Base-by-base conservation (phyloP, 2,888 invertebrate species). In the Watsonalla cultraria region DNA sequence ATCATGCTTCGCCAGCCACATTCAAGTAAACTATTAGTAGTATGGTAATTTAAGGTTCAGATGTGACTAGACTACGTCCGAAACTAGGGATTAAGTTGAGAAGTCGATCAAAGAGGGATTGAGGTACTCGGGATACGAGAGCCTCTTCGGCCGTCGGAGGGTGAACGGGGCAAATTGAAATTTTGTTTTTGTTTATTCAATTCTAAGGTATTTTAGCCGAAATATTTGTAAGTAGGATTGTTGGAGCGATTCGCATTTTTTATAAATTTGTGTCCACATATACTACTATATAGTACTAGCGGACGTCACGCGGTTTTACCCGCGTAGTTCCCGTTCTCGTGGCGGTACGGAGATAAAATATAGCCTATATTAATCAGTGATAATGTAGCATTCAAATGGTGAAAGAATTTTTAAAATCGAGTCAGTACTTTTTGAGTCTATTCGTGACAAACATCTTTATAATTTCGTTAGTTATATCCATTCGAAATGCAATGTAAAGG, bases 21-120 rank as follows among this genome's bases (percentile, higher is more conserved):
- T 2, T 5, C 2, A 13, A 13, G 11, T 33, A 49, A 49, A 9
- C 49, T 49, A 49, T 49, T 49, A 49, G 49, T 39, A 37, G 9
- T 39, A 49, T 49, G 52, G 54, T 71, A 74, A 74, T 71, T 66
- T 70, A 72, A 67, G 69, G 65, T 62, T 62, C 51, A 53, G 66
- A 72, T 72, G 72, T 70, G 70, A 64, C 64, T 70, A 60, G 74
- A 78, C 78, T 76, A 74, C 69, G 72, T 74, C 76, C 62, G 68
- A 75, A 78, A 77, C 78, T 74, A 73, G 77, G 74, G 72, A 73
- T 49, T 34, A 50, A 69, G 72, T 76, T 65, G 76, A 74, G 77
- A 79, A 80, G 77, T 86, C 87, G 85, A 86, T 87, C 86, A 84
- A 84, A 86, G 76, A 77, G 76, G 87, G 87, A 87, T 86, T 64